Evolutionary conservation across 2,888 invertebrate genomes (phyloP).

Genomic region (Callosobruchus maculatus): DNA sequence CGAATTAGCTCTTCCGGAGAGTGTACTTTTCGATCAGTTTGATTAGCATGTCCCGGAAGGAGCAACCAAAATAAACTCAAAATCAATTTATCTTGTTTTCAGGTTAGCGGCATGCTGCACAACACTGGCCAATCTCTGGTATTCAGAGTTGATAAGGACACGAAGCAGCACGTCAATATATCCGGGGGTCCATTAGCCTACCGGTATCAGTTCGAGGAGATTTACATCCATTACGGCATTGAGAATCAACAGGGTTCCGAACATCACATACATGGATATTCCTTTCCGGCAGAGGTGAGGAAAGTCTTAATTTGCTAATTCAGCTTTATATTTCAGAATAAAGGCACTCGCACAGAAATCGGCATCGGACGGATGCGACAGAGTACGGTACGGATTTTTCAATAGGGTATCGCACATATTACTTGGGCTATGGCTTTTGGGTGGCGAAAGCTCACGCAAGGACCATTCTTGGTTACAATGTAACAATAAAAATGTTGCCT

Average conservation of each 20-base stretch:
- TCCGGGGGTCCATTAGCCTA: slow-evolving; percentile 95
- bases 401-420: too few species aligned
- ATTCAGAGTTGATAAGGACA: slow-evolving; percentile 86
- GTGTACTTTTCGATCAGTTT: neutral
- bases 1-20: neutral
- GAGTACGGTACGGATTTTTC: too few species aligned
- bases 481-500: too few species aligned
- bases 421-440: too few species aligned
- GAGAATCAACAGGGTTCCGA: slow-evolving; percentile 91
- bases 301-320: neutral
- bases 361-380: too few species aligned
- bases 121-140: slow-evolving; percentile 95
- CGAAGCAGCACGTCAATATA: slow-evolving; percentile 89
- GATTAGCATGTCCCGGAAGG: neutral
- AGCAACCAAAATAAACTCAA: neutral
- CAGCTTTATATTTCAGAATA: neutral
- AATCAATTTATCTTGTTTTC: slow-evolving; percentile 25
- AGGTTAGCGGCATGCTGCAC: slow-evolving; percentile 85
- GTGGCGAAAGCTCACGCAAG: too few species aligned
- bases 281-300: slow-evolving; percentile 96
- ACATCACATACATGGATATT: slow-evolving; percentile 90
- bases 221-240: slow-evolving; percentile 92
- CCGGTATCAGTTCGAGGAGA: slow-evolving; percentile 91
- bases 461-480: too few species aligned
- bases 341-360: too few species aligned